Evolutionary conservation across 2,113 vertebrate genomes (phyloP).

Genomic region (Cephalopterus ornatus): DNA sequence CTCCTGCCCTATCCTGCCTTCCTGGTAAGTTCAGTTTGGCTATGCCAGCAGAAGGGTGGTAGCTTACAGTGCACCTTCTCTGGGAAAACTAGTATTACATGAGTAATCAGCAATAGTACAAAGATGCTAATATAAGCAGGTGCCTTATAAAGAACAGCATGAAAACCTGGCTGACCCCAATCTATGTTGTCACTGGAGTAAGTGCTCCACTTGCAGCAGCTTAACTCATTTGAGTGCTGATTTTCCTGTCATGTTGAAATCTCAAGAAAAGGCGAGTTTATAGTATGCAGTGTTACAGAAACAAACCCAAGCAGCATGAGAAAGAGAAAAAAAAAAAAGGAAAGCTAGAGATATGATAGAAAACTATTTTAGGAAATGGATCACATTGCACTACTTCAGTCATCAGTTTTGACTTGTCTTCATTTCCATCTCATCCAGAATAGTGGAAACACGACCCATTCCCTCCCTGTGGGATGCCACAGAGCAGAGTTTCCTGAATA

Average conservation of each 20-base stretch:
- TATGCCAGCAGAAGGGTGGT: background rate
- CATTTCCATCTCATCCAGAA: slow-evolving; percentile 31
- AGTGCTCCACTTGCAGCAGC: background rate
- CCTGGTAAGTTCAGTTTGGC: background rate
- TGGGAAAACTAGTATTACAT: background rate
- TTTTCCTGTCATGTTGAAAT: background rate
- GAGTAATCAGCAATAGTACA: background rate
- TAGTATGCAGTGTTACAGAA: background rate
- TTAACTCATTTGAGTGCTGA: background rate
- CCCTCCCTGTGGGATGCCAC: slow-evolving; percentile 4
- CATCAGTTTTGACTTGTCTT: slow-evolving; percentile 50
- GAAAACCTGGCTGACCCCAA: background rate
- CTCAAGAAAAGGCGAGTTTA: background rate
- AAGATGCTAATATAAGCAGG: background rate
- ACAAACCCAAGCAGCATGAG: slow-evolving; percentile 24
- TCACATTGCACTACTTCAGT: slow-evolving; percentile 43
- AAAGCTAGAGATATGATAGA: background rate
- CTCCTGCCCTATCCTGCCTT: background rate
- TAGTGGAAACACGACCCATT: slow-evolving; percentile 24
- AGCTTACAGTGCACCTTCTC: background rate
- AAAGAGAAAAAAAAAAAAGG: background rate
- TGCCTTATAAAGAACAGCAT: background rate
- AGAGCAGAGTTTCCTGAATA: background rate
- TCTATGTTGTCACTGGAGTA: background rate
- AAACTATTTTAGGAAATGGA: slow-evolving; percentile 34